Evolutionary conservation across 2,113 vertebrate genomes (phyloP).

Genomic region (Regulus satrapa): DNA sequence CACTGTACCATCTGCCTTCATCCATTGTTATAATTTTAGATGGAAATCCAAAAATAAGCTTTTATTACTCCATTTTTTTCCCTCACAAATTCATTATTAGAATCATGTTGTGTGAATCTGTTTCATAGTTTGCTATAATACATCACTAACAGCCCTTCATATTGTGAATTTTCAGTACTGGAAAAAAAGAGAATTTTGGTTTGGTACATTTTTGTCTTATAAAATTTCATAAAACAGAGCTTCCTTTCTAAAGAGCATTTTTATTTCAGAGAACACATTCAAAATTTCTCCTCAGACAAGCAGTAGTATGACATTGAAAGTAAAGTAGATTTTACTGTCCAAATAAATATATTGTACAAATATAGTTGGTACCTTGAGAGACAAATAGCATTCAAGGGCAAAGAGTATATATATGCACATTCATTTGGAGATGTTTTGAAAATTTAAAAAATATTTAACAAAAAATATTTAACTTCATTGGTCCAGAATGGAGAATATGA

Average conservation of each 20-base stretch:
- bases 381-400: constrained; percentile 15
- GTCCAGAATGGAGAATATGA: neutral
- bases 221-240: neutral
- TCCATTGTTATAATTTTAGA: neutral
- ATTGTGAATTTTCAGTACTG: neutral
- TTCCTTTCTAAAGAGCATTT: neutral
- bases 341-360: constrained; percentile 33
- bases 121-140: neutral
- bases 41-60: neutral
- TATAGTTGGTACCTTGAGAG: neutral
- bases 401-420: neutral
- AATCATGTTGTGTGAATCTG: neutral
- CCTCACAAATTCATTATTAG: neutral
- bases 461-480: neutral
- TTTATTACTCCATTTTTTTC: neutral
- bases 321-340: neutral
- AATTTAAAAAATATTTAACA: neutral
- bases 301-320: neutral
- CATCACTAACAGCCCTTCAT: neutral
- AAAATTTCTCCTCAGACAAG: neutral
- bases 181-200: neutral
- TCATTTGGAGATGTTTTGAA: neutral
- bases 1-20: constrained; percentile 35
- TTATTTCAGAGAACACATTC: neutral
- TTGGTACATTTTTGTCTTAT: neutral